Percentiles rank a stretch among this genome's conserved stretches.
Evolutionary conservation across 2,113 vertebrate genomes (phyloP).

Genomic region (Phrynosoma platyrhinos): DNA sequence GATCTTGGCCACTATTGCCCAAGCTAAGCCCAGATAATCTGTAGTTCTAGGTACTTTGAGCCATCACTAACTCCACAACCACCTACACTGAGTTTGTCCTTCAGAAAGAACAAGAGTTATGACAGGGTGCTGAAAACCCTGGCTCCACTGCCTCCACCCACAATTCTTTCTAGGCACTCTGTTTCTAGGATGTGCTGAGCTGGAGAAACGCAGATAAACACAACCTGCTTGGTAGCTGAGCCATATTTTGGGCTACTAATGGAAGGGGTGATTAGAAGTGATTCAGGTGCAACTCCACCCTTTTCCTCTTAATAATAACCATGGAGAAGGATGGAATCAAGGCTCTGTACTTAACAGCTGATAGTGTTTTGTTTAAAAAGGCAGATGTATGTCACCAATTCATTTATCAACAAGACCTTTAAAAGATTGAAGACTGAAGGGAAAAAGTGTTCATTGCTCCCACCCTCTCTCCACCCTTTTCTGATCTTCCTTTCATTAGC

Average conservation of each 20-base stretch:
- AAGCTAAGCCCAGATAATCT: neutral
- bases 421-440: neutral
- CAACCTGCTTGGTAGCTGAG: conserved; percentile 33
- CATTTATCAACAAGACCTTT: conserved; percentile 37
- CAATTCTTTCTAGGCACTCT: neutral
- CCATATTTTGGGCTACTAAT: conserved; percentile 45
- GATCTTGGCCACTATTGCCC: neutral
- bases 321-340: conserved; percentile 43
- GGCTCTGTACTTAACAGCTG: conserved; percentile 54
- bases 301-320: conserved; percentile 22
- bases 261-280: conserved; percentile 54
- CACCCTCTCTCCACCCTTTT: conserved; percentile 41
- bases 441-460: conserved; percentile 46
- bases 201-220: conserved; percentile 43
- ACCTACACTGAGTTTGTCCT: neutral
- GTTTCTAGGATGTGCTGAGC: conserved; percentile 34
- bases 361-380: conserved; percentile 22
- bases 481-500: conserved; percentile 31
- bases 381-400: conserved; percentile 45
- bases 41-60: neutral
- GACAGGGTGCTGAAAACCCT: conserved; percentile 23
- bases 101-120: neutral
- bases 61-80: conserved; percentile 16
- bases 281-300: conserved; percentile 26
- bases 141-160: conserved; percentile 4